Evolutionary conservation across 2,888 invertebrate species (phyloP).

Genomic region (Andrena praecox): DNA sequence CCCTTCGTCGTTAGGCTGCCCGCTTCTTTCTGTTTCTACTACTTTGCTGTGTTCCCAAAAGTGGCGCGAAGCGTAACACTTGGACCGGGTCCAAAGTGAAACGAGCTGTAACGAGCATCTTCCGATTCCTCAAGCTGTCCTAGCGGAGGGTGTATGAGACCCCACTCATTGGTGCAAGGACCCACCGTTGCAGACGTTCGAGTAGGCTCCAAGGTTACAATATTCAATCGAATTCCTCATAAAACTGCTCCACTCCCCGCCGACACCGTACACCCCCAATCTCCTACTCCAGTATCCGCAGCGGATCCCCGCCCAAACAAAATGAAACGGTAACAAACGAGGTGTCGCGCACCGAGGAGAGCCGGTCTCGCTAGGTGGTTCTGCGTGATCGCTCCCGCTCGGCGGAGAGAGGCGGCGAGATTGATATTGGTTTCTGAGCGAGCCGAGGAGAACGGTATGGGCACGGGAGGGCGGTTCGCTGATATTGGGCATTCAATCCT

Average conservation of each 20-base stretch:
- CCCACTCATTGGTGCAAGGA: no score
- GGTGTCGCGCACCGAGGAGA: constrained; percentile 51
- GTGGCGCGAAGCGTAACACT: no score
- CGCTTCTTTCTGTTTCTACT: not conserved
- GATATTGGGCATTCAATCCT: constrained; percentile 83
- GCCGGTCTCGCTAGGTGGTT: constrained; percentile 65
- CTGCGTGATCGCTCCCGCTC: constrained; percentile 69
- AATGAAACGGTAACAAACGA: constrained; percentile 50
- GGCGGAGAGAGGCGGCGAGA: constrained; percentile 60
- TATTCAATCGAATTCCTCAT: no score
- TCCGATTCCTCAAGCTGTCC: no score
- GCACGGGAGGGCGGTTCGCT: constrained; percentile 78
- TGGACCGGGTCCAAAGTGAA: not conserved
- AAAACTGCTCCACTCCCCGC: no score
- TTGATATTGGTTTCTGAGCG: constrained; percentile 76
- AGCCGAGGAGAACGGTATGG: constrained; percentile 76
- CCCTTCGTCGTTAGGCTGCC: constrained; percentile 8
- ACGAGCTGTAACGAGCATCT: not conserved
- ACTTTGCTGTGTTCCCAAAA: not conserved
- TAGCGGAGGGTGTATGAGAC: no score
- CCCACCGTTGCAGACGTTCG: no score
- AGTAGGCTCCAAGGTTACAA: no score
- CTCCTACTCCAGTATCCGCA: no score
- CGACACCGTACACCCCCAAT: no score
- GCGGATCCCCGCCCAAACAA: constrained; percentile 3